Base-by-base conservation (phyloP, 2,888 invertebrate genomes). In the Bellardia pandia region DNA sequence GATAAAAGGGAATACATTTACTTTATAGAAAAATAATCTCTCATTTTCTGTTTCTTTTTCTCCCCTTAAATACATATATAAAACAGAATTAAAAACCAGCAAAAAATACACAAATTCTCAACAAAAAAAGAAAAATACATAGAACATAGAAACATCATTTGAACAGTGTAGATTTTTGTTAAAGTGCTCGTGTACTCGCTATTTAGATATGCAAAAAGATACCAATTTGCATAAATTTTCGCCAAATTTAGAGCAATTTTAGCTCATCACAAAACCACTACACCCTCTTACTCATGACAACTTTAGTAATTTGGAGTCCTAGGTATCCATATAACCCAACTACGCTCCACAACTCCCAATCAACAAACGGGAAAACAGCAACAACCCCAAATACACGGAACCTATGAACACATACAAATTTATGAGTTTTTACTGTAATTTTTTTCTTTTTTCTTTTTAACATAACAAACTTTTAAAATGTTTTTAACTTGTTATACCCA, bases 121-220 rank as follows among this genome's bases (percentile, higher is more conserved):
- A n/a, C 45, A 14, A 51, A 58, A 76, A 58, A 60, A 48, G 11
- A 48, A 33, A 62, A 66, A 64, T 0, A 4, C 9, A 45, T 14
- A 71, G 58, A 66, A 56, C n/a, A 37, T 45, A 45, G 33, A 58
- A 68, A 51, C 40, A 62, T 71, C 62, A 83, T 42, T 33, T 53
- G 45, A 16, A 68, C 72, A 77, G 72, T 64, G 78, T 16, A 79
- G 51, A 83, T 69, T 92, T 91, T 92, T 91, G 90, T 90, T 90
- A 92, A 93, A 92, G 93, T 92, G 92, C 92, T 92, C 93, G 91
- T 92, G 91, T 91, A 93, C 90, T 92, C 92, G 92, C 93, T 92
- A 91, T 92, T 93, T 93, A 92, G 93, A 93, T 93, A 93, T 93
- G 92, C 93, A 93, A 92, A 93, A 93, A 93, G 93, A 93, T 91